Percentiles rank a stretch among this genome's conserved stretches.
Conservation (phyloP, 2,113 vertebrate genomes). For the Pheucticus melanocephalus region DNA sequence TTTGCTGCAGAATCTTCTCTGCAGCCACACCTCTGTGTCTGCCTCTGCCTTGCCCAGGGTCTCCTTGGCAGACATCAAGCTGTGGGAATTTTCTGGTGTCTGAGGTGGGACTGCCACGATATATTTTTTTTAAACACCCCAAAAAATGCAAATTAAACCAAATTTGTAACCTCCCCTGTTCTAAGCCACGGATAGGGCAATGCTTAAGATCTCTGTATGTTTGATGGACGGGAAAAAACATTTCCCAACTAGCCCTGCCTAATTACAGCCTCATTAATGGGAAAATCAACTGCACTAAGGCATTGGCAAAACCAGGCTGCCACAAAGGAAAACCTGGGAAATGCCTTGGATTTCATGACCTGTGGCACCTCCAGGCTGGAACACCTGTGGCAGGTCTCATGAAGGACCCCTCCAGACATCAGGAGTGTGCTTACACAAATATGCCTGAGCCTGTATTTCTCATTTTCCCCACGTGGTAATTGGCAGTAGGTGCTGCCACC, state of each 20-base stretch:
- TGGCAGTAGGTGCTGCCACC: background rate
- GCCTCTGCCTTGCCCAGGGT: background rate
- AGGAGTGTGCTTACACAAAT: rapidly evolving
- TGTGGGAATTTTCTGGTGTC: background rate
- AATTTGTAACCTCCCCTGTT: background rate
- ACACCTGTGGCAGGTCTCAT: background rate
- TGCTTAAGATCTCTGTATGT: background rate
- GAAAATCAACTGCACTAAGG: background rate
- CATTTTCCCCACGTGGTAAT: rapidly evolving
- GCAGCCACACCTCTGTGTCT: background rate
- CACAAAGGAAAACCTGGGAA: background rate
- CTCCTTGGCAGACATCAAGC: rapidly evolving
- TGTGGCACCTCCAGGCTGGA: background rate
- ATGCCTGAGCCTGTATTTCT: rapidly evolving
- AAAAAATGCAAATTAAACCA: background rate
- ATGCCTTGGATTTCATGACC: background rate
- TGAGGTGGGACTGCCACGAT: background rate
- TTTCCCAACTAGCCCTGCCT: background rate
- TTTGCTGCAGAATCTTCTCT: background rate
- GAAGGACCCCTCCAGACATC: background rate
- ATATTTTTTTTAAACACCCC: rapidly evolving
- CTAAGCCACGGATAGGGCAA: background rate
- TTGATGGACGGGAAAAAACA: background rate
- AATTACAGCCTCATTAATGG: background rate
- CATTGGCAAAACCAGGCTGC: background rate